phyloP scores from a whole-genome alignment of 2,113 vertebrate genomes.

The Megaceryle maxima region DNA sequence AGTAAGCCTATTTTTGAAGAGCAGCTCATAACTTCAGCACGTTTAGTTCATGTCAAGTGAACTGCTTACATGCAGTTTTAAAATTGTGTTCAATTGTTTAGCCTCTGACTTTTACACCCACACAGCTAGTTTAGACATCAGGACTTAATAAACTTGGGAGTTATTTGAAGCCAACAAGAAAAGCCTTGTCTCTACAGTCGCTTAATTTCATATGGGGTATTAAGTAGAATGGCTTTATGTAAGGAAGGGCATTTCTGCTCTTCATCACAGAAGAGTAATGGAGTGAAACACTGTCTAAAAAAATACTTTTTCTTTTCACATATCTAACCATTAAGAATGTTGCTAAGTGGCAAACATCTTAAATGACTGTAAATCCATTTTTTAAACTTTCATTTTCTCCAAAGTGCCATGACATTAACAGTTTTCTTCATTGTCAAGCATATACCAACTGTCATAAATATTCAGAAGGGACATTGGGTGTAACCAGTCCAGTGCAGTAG shows the following conservation, averaged over 20 bases:
- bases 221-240: slow-evolving; percentile 40
- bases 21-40: neutral
- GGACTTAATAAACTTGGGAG: neutral
- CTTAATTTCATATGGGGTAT: slow-evolving; percentile 3
- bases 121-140: neutral
- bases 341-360: slow-evolving; percentile 50
- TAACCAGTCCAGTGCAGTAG: slow-evolving; percentile 30
- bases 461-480: slow-evolving; percentile 47
- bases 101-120: neutral
- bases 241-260: slow-evolving; percentile 16
- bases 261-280: neutral
- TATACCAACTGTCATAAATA: slow-evolving; percentile 37
- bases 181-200: slow-evolving; percentile 6
- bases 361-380: slow-evolving; percentile 63
- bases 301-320: slow-evolving; percentile 24
- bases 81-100: neutral
- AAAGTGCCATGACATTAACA: slow-evolving; percentile 67
- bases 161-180: slow-evolving; percentile 7
- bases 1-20: neutral
- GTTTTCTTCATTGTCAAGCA: slow-evolving; percentile 45
- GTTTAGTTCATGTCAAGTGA: neutral
- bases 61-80: neutral
- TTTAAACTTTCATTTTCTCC: slow-evolving; percentile 54
- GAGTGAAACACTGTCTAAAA: neutral
- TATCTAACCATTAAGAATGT: slow-evolving; percentile 50